Evolutionary conservation across 2,113 vertebrate genomes (phyloP).

Genomic region (Oxygymnocypris stewartii): DNA sequence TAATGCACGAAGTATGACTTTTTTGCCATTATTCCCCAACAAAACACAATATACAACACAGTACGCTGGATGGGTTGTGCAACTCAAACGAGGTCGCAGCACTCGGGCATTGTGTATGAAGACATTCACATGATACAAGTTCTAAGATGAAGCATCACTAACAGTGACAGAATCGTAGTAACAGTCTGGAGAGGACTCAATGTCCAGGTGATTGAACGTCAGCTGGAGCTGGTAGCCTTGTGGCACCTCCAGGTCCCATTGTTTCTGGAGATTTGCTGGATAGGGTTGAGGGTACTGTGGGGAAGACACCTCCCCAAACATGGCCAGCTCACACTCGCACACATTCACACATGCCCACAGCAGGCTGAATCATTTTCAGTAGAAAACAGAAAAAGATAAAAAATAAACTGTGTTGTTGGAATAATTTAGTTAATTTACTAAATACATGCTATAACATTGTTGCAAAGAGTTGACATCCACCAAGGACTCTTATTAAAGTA

Average conservation of each 20-base stretch:
- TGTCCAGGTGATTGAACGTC: conserved; percentile 84
- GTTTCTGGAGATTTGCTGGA: conserved; percentile 71
- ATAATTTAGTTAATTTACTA: not conserved
- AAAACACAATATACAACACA: not conserved
- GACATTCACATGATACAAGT: not conserved
- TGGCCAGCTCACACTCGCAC: conserved; percentile 57
- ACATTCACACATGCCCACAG: conserved; percentile 61
- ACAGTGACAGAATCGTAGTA: conserved; percentile 89
- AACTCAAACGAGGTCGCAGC: not conserved
- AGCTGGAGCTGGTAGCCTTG: conserved; percentile 83
- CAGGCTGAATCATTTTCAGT: conserved; percentile 62
- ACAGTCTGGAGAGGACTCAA: conserved; percentile 84
- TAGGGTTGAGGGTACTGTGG: conserved; percentile 85
- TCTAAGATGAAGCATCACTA: conserved; percentile 42
- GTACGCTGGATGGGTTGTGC: not conserved
- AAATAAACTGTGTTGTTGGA: not conserved
- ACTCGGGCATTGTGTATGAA: not conserved
- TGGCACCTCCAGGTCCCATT: conserved; percentile 81
- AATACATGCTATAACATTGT: not conserved
- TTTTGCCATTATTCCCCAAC: not conserved
- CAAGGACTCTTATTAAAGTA: not conserved
- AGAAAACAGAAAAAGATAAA: not conserved
- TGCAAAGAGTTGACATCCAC: not conserved
- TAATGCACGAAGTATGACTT: not conserved
- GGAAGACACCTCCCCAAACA: conserved; percentile 80